A percentile compares a stretch with the other conserved stretches of the same genome.
These are phyloP conservation scores for Embiotoca jacksoni DNA, from an alignment of 2,113 vertebrate species.

Conservation along the genomic window DNA sequence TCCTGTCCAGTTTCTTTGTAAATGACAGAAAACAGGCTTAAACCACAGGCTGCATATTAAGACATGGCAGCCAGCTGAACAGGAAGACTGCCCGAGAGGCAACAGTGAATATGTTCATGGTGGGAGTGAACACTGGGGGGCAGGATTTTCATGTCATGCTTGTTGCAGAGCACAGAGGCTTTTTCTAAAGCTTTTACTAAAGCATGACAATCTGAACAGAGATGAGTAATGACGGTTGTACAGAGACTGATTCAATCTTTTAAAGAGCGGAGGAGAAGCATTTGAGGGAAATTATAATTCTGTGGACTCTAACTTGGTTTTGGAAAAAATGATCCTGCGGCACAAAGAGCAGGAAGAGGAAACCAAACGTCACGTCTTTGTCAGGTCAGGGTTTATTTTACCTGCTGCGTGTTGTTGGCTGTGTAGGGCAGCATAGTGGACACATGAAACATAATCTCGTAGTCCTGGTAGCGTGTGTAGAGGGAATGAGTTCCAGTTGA, in stretches of 20 bases:
- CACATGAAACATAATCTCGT: slow-evolving; percentile 96
- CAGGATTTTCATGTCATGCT: slow-evolving; percentile 67
- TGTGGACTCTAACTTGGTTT: not conserved
- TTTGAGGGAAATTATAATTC: not conserved
- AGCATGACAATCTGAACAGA: slow-evolving; percentile 27
- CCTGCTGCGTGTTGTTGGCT: slow-evolving; percentile 89
- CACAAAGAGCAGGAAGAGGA: slow-evolving; percentile 7
- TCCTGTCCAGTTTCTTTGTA: slow-evolving; percentile 21
- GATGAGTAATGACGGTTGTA: slow-evolving; percentile 6
- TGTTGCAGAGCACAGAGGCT: slow-evolving; percentile 31
- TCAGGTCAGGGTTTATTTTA: slow-evolving; percentile 41
- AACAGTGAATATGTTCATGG: slow-evolving; percentile 25
- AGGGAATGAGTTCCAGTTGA: slow-evolving; percentile 90
- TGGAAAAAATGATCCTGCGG: not conserved
- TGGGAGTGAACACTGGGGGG: slow-evolving; percentile 65
- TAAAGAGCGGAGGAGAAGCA: not conserved
- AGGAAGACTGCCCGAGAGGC: slow-evolving; percentile 24
- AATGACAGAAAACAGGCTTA: slow-evolving; percentile 37
- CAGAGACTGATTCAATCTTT: slow-evolving; percentile 18
- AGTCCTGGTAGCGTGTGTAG: slow-evolving; percentile 93
- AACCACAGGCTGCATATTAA: slow-evolving; percentile 9
- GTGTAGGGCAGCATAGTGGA: slow-evolving; percentile 93
- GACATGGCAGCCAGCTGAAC: slow-evolving; percentile 25
- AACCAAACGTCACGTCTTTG: not conserved
- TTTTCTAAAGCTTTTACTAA: slow-evolving; percentile 48